Base-by-base conservation (phyloP, 2,888 invertebrate genomes). In the Congeria kusceri region DNA sequence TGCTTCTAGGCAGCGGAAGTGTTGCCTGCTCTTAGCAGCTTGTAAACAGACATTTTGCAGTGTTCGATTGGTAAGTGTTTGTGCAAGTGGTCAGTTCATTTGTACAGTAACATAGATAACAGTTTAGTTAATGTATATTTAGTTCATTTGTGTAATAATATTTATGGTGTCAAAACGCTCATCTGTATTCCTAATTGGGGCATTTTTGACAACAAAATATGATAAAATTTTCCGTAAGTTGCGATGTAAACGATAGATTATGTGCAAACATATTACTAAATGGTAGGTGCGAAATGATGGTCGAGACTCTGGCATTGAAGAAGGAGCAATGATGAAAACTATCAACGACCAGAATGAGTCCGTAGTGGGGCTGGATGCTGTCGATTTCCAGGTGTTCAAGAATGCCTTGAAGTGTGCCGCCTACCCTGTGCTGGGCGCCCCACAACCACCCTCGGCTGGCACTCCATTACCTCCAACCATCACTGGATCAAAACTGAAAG, bases 381-480 rank as follows among this genome's bases (percentile, higher is more conserved):
- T 70, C 29, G 80, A 83, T 56, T 78, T 75, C 46, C 76, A 80
- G 58, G 86, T 88, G 29, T 90, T 91, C 83, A 85, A 88, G 68
- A 80, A 87, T 71, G 86, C 88, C 47, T 85, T 89, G 57, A 75
- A 89, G 61, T 90, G 90, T 86, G 90, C 91, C 5, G 86, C 89
- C 5, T 90, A 87, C 61, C 91, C 92, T 18, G 89, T 89, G 0
- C 77, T 91, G 29, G 89, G 90, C 15, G 91, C 89, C 4, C 91
- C 91, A 27, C 87, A 88, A 29, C 91, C 90, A 7, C 91, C 91
- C 0, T 85, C 89, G 27, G 82, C 86, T 1, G 68, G 76, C 32
- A 80, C 88, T 7, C 89, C 90, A 7, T 84, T 89, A 11, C 86
- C 89, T 4, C 32, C 61, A 39, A 11, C 58, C 32, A 70, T 63